These are phyloP conservation scores for Trachymyrmex septentrionalis DNA, from an alignment of 1,140 invertebrate genomes.

Conservation along the genomic window DNA sequence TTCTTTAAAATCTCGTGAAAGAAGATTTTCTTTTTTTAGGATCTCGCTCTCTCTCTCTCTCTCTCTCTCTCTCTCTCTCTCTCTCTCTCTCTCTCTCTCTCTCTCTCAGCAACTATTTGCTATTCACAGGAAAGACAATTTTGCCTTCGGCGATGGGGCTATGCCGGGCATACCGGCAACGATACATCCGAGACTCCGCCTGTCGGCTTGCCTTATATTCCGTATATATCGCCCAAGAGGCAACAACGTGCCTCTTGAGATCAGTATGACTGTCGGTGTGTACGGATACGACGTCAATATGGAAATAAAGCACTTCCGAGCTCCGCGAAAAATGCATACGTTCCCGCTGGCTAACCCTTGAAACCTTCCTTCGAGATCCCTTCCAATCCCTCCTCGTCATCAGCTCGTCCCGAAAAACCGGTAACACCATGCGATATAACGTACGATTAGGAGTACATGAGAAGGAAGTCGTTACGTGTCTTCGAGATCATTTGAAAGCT, in stretches of 20 bases:
- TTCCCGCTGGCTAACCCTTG: slow-evolving; percentile 66
- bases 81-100: slow-evolving; percentile 43
- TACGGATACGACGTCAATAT: slow-evolving; percentile 77
- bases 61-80: slow-evolving; percentile 57
- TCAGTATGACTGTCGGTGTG: slow-evolving; percentile 80
- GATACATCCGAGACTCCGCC: slow-evolving; percentile 74
- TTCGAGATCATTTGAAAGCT: slow-evolving; percentile 37
- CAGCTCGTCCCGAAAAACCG: slow-evolving; percentile 41
- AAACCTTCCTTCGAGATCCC: slow-evolving; percentile 67
- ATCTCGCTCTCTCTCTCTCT: slow-evolving; percentile 63
- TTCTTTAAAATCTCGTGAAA: slow-evolving; percentile 16
- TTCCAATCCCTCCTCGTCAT: slow-evolving; percentile 66
- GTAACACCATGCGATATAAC: slow-evolving; percentile 33
- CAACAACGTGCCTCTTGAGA: slow-evolving; percentile 80
- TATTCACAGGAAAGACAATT: slow-evolving; percentile 69
- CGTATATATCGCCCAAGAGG: slow-evolving; percentile 77
- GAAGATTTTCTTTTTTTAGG: slow-evolving; percentile 39
- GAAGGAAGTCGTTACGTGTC: slow-evolving; percentile 72
- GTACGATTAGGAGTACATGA: slow-evolving; percentile 70
- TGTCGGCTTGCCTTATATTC: slow-evolving; percentile 69
- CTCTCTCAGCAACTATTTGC: slow-evolving; percentile 68
- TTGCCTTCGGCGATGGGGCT: slow-evolving; percentile 67
- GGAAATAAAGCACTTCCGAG: slow-evolving; percentile 84
- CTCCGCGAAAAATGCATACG: slow-evolving; percentile 80
- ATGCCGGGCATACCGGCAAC: slow-evolving; percentile 70